phyloP scores from a whole-genome alignment of 2,797 vertebrate genomes.

The Lithobates pipiens region DNA sequence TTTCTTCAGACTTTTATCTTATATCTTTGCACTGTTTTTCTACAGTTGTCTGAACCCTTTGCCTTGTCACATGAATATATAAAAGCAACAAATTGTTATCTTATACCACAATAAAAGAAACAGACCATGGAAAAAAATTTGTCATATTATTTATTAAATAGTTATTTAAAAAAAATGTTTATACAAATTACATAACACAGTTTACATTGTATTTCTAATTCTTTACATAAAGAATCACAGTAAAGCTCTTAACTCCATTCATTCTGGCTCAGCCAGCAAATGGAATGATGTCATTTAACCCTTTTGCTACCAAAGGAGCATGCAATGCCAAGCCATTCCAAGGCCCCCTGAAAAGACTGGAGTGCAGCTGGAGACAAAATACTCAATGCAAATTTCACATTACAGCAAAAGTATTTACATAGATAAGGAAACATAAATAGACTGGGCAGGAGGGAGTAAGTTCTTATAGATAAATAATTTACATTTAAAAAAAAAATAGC shows the following conservation, averaged over 20 bases:
- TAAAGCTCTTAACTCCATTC: constrained; percentile 81
- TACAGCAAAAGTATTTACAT: constrained; percentile 33
- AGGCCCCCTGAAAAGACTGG: not conserved
- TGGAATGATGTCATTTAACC: constrained; percentile 71
- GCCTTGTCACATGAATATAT: too few relatives aligned
- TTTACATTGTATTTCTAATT: constrained; percentile 77
- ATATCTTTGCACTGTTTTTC: too few relatives aligned
- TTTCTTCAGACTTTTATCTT: too few relatives aligned
- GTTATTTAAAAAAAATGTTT: constrained; percentile 89
- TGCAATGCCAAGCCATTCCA: constrained; percentile 41
- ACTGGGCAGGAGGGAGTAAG: not conserved
- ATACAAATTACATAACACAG: constrained; percentile 99
- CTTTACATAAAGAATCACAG: constrained; percentile 82
- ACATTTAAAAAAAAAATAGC: constrained; percentile 9
- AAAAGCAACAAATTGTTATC: too few relatives aligned
- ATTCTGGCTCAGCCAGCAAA: constrained; percentile 81
- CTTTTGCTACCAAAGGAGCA: constrained; percentile 36
- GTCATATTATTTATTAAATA: constrained; percentile 93
- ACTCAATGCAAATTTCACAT: constrained; percentile 54
- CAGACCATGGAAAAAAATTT: constrained; percentile 4
- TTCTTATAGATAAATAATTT: constrained; percentile 10
- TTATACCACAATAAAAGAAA: not conserved
- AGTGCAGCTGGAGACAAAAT: constrained; percentile 47
- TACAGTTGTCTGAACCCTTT: too few relatives aligned
- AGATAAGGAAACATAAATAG: constrained; percentile 29